Percentiles rank a stretch among this genome's conserved stretches.
These are phyloP conservation scores for Chrysotoxum bicinctum DNA, from an alignment of 2,888 invertebrate species.

Conservation along the genomic window DNA sequence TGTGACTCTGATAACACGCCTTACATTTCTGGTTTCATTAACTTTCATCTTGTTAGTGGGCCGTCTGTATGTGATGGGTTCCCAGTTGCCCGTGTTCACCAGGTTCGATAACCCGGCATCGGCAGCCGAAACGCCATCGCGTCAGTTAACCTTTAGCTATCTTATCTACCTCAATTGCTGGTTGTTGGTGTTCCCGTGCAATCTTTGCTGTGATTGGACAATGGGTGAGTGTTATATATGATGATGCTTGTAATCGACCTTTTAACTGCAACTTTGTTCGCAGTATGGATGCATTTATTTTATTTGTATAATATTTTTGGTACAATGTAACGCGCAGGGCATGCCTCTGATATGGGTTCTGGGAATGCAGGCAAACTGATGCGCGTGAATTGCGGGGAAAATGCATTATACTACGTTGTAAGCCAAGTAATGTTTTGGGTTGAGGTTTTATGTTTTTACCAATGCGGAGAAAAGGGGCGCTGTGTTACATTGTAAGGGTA, in stretches of 20 bases:
- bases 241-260: constrained; percentile 51
- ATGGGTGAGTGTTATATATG: constrained; percentile 85
- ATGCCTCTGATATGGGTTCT: not conserved
- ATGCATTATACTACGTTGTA: constrained; percentile 58
- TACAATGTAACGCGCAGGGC: constrained; percentile 68
- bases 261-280: constrained; percentile 82
- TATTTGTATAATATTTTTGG: constrained; percentile 31
- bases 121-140: constrained; percentile 89
- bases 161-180: constrained; percentile 94
- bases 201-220: constrained; percentile 98
- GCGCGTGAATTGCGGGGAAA: constrained; percentile 66
- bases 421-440: constrained; percentile 3
- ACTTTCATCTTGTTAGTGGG: constrained; percentile 91
- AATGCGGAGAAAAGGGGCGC: not conserved
- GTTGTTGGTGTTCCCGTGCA: constrained; percentile 93
- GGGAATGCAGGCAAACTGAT: constrained; percentile 25
- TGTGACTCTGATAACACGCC: constrained; percentile 83
- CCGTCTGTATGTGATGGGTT: constrained; percentile 96
- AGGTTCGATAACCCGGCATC: constrained; percentile 99
- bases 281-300: constrained; percentile 46
- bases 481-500: constrained; percentile 52
- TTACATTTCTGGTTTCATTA: constrained; percentile 90
- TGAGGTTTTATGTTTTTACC: not conserved
- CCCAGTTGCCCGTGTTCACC: constrained; percentile 97
- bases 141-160: constrained; percentile 96